Evolutionary conservation across 2,888 invertebrate genomes (phyloP).

Genomic region (Epirrhoe alternata): DNA sequence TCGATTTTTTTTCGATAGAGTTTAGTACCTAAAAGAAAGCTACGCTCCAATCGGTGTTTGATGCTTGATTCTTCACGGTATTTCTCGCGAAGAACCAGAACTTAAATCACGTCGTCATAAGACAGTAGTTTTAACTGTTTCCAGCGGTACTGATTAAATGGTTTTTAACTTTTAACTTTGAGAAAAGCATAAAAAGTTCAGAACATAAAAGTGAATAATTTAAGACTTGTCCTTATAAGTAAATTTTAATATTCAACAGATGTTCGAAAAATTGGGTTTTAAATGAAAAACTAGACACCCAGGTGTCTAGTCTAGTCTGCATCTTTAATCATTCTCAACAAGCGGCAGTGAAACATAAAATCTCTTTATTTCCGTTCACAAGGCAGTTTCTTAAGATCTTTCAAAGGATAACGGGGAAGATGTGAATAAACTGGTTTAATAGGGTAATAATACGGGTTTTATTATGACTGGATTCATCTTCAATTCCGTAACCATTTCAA

Average conservation of each 20-base stretch:
- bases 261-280: not conserved
- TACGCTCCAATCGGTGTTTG: no score
- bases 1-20: no score
- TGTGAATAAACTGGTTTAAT: slow-evolving; percentile 24
- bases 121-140: no score
- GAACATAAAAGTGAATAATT: not conserved
- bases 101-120: no score
- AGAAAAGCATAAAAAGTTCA: no score
- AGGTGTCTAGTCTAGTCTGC: not conserved
- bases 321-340: slow-evolving; percentile 1
- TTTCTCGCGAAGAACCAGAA: no score
- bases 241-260: not conserved
- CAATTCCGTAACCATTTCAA: slow-evolving; percentile 16
- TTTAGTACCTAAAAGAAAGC: no score
- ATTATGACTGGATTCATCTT: slow-evolving; percentile 17
- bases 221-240: not conserved
- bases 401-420: slow-evolving; percentile 21
- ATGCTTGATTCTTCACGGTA: no score
- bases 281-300: not conserved
- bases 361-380: slow-evolving; percentile 10
- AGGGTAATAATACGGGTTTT: slow-evolving; percentile 23
- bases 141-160: no score
- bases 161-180: no score
- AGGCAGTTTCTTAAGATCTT: slow-evolving; percentile 14
- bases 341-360: slow-evolving; percentile 2